Conservation (phyloP, 2,888 invertebrate species). For the Ophion costatus region DNA sequence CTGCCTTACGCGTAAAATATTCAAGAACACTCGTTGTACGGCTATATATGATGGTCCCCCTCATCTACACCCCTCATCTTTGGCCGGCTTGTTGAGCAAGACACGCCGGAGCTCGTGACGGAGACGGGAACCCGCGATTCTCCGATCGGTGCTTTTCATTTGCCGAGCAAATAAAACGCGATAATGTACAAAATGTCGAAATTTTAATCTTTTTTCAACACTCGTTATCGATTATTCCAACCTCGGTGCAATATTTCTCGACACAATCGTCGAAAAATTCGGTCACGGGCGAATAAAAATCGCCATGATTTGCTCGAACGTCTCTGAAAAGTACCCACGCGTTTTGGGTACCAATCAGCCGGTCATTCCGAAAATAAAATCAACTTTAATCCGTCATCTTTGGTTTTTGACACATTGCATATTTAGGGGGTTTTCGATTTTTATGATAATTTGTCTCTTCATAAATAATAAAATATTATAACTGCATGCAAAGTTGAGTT, state of each 20-base stretch:
- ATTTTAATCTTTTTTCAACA: neutral
- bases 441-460: neutral
- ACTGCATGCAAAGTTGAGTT: no score
- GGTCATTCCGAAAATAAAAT: neutral
- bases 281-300: neutral
- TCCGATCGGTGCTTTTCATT: neutral
- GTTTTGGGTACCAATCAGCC: neutral
- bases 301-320: neutral
- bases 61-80: constrained; percentile 59
- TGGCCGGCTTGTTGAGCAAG: constrained; percentile 75
- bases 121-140: constrained; percentile 31
- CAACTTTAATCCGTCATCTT: neutral
- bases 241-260: neutral
- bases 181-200: neutral
- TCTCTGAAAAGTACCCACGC: neutral
- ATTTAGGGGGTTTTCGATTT: neutral
- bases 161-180: neutral
- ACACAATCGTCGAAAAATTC: neutral
- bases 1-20: constrained; percentile 83
- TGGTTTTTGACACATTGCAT: neutral
- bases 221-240: neutral
- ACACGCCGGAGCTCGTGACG: constrained; percentile 57
- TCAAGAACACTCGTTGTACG: constrained; percentile 74
- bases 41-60: constrained; percentile 52
- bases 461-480: no score